Evolutionary conservation across 2,888 invertebrate species (phyloP), one percentile per base, ranked within the genome.

Genomic region (Xestia xanthographa): DNA sequence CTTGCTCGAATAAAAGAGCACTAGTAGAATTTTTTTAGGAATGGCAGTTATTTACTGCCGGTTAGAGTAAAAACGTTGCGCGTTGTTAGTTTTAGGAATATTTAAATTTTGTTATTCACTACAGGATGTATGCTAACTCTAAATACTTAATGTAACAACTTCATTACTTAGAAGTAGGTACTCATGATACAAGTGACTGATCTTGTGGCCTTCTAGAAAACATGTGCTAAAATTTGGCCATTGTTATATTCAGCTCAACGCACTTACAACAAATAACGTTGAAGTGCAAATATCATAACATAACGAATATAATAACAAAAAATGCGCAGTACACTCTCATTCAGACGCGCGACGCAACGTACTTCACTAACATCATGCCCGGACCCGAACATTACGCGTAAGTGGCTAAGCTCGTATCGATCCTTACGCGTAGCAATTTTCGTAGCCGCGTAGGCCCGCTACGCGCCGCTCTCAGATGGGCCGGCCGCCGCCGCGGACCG

Each of bases 351-450:
- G 34, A 29, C 78, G 70, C 50, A 8, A 53, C 38, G 72, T 56
- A 48, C 41, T 72, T 56, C 26, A 58, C 34, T 8, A 65, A 43
- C 45, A 65, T 66, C 50, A 29, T 29, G 48, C 58, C 79, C 11
- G 72, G 79, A 79, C 72, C 72, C 58, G 65, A 79, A 66, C 48
- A 79, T 78, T 79, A 66, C 50, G 34, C 50, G 65, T 78, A 50
- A 77, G 56, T 62, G 77, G 50, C 38, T 56, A 38, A 53, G 62
- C 53, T 79, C 66, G 58, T 73, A 78, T 79, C 78, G 78, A 78
- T 79, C 50, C 58, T 41, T 48, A 80, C 66, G 56, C 76, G 80
- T 81, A 81, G 77, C 80, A 60, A 38, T 66, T 68, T 75, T 75
- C 60, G 82, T 81, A 76, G 80, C 82, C 48, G 58, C 81, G 68